A percentile compares a stretch with the other conserved stretches of the same genome.
Evolutionary conservation across 2,113 vertebrate genomes (phyloP).

Genomic region (Ictalurus furcatus): DNA sequence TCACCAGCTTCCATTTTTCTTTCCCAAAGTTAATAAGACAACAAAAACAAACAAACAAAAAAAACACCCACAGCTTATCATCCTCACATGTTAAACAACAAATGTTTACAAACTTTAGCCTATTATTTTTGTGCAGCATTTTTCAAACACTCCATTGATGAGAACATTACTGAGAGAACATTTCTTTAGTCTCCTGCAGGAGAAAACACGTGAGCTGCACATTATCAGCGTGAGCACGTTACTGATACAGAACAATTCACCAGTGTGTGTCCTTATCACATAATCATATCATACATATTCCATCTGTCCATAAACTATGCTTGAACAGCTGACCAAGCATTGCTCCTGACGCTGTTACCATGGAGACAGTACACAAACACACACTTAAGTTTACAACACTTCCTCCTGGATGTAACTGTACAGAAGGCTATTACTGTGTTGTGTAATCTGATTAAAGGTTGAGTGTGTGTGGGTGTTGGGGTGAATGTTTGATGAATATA

Average conservation of each 20-base stretch:
- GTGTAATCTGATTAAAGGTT: neutral
- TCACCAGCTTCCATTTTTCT: too few relatives aligned
- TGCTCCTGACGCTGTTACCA: neutral
- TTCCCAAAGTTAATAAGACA: too few relatives aligned
- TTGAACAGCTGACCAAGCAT: neutral
- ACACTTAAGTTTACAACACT: neutral
- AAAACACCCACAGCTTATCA: too few relatives aligned
- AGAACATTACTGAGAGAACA: neutral
- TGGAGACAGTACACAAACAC: neutral
- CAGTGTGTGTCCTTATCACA: constrained; percentile 1
- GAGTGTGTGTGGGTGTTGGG: neutral
- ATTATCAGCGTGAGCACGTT: neutral
- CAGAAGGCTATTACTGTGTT: neutral
- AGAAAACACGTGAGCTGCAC: neutral
- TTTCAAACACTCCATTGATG: neutral
- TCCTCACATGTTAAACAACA: neutral
- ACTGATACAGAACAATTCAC: constrained; percentile 1
- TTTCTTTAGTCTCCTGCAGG: neutral
- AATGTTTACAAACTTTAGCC: neutral
- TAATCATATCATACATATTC: constrained; percentile 1
- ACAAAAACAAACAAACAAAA: too few relatives aligned
- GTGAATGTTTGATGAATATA: neutral
- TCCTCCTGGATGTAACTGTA: neutral
- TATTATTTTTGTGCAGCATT: neutral
- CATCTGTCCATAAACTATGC: neutral